Evolutionary conservation across 2,888 invertebrate species (phyloP), one percentile per base, ranked within the genome.

Genomic region (Clistopyga incitator): DNA sequence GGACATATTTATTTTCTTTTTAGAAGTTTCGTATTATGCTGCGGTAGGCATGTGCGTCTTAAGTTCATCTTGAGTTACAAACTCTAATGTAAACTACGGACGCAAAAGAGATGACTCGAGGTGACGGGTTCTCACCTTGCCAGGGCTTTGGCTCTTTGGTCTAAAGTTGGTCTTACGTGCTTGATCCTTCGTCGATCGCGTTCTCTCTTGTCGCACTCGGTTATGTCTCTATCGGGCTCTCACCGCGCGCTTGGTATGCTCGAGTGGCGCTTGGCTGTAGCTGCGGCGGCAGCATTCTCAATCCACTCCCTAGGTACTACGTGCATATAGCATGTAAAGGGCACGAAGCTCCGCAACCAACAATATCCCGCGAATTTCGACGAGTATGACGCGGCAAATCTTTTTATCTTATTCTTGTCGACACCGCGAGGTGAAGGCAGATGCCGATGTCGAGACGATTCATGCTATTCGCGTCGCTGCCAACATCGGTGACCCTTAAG

Each of bases 311-410:
- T 50, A 71, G 50, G 56, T 72, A 72, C 45, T 10, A 23, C 65
- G 56, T 72, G 20, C 45, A 18, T 59, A 72, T 23, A 70, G 72
- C 29, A 59, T 34, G 59, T 59, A 59, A 59, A 34, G 59, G 15
- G n/a, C 34, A 29, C 59, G 38, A 54, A 42, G 23, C 45, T 1
- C 61, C 23, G 59, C 76, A 68, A 80, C 80, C 83, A 80, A 84
- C 81, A 77, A 81, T 84, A 84, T 81, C 67, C 72, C 71, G 85
- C 54, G 54, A 54, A 82, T 86, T 84, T 84, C 87, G 85, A 86
- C 86, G 78, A 85, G 82, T 87, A 87, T 85, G 87, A 86, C 86
- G 81, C 71, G 82, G 78, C 80, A 84, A 54, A 86, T 84, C 87
- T 84, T 88, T 85, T 88, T 88, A 87, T 86, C 88, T 81, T 54